A percentile compares a stretch with the other conserved stretches of the same genome.
phyloP scores from a whole-genome alignment of 2,797 vertebrate genomes.

The Coregonus ussuriensis region DNA sequence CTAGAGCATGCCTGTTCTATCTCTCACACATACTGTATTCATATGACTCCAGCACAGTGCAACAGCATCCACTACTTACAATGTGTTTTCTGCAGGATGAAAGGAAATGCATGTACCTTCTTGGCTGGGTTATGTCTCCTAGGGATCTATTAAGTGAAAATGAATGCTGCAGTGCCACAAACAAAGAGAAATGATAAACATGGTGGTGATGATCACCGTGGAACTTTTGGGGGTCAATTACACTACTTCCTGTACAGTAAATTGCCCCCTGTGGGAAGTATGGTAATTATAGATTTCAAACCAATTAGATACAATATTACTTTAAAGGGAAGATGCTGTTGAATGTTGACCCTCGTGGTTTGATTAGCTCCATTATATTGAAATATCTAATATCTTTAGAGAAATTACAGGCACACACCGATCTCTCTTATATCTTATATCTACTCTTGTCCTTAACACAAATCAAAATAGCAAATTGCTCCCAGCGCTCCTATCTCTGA shows the following conservation, averaged over 20 bases:
- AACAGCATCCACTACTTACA: background rate
- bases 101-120: slow-evolving; percentile 35
- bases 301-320: slow-evolving; percentile 7
- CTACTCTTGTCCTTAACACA: background rate
- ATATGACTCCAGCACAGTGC: slow-evolving; percentile 24
- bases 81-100: slow-evolving; percentile 19
- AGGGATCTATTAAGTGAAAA: slow-evolving; percentile 44
- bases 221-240: background rate
- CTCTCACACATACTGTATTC: slow-evolving; percentile 2
- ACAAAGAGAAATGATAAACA: slow-evolving; percentile 12
- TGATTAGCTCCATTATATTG: background rate
- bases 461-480: slow-evolving; percentile 6
- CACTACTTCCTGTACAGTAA: slow-evolving; percentile 7
- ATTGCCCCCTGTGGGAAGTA: slow-evolving; percentile 18
- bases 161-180: slow-evolving; percentile 19
- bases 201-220: slow-evolving; percentile 4
- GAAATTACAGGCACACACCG: background rate
- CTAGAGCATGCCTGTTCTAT: background rate
- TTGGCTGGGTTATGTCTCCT: slow-evolving; percentile 32
- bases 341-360: background rate
- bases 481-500: background rate
- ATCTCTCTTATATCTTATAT: background rate
- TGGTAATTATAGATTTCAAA: slow-evolving; percentile 24
- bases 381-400: background rate
- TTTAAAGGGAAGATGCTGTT: slow-evolving; percentile 6